phyloP scores from a whole-genome alignment of 2,113 vertebrate species.

The Rousettus leschenaultii region DNA sequence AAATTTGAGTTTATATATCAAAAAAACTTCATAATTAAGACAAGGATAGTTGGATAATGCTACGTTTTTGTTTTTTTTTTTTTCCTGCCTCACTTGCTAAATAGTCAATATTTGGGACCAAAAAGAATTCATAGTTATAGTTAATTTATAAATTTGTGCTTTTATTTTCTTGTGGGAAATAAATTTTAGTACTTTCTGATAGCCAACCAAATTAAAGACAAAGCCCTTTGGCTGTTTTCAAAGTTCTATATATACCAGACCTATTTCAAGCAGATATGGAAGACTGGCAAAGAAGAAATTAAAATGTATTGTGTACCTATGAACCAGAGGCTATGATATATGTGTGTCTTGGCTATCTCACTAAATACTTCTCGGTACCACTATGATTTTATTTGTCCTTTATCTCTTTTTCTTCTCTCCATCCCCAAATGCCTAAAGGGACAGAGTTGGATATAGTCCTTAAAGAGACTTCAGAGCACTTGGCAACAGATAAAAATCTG shows the following conservation, averaged over 20 bases:
- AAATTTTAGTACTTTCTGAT: not conserved
- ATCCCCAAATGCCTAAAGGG: not conserved
- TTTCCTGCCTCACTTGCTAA: no score
- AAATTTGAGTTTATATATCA: not conserved
- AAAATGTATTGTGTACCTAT: not conserved
- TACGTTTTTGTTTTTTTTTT: no score
- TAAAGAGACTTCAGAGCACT: not conserved
- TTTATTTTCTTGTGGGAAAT: not conserved
- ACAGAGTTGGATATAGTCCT: not conserved
- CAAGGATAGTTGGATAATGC: no score
- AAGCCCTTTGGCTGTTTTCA: not conserved
- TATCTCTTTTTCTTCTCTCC: not conserved
- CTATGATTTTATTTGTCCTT: not conserved
- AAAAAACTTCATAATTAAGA: not conserved
- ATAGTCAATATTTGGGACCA: no score
- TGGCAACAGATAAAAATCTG: not conserved
- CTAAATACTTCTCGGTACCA: not conserved
- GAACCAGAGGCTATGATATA: not conserved
- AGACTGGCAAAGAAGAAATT: not conserved
- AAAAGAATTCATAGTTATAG: not conserved
- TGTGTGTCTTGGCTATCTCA: not conserved
- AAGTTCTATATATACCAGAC: not conserved
- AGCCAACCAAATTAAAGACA: not conserved
- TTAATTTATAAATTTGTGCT: not conserved
- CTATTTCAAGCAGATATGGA: not conserved